These are phyloP conservation scores for Leucophora obtusa DNA, from an alignment of 2,888 invertebrate genomes.

Conservation along the genomic window DNA sequence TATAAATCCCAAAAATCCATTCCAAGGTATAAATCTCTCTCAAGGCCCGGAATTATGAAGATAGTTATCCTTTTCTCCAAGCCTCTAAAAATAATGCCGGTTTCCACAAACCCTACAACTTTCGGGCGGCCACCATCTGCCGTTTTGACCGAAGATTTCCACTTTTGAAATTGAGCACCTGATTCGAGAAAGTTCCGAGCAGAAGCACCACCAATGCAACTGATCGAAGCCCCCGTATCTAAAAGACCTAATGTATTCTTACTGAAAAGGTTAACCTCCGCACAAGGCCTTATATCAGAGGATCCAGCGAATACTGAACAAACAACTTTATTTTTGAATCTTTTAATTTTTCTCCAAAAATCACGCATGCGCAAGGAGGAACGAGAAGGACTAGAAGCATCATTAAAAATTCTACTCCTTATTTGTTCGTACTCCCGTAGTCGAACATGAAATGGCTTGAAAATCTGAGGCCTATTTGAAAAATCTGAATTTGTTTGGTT, in stretches of 20 bases:
- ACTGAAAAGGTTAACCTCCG: constrained; percentile 34
- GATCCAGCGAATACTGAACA: constrained; percentile 18
- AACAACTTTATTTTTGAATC: constrained; percentile 6
- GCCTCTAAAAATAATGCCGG: constrained; percentile 2
- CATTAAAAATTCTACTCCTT: background rate
- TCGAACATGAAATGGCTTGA: constrained; percentile 19
- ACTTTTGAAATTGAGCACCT: constrained; percentile 5
- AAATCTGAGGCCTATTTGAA: background rate
- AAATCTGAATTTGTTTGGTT: background rate
- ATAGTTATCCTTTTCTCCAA: background rate
- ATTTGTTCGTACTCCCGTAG: constrained; percentile 9
- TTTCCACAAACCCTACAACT: constrained; percentile 17
- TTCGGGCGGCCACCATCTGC: constrained; percentile 25
- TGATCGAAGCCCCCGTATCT: constrained; percentile 46
- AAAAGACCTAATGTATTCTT: constrained; percentile 36
- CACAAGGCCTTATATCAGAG: constrained; percentile 49
- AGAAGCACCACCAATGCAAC: constrained; percentile 41
- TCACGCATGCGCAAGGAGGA: constrained; percentile 6
- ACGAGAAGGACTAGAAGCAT: background rate
- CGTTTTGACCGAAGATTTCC: constrained; percentile 19
- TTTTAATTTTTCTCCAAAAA: constrained; percentile 37
- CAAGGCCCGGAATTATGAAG: constrained; percentile 33
- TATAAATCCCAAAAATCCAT: constrained; percentile 38
- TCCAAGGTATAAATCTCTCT: constrained; percentile 14
- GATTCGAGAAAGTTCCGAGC: constrained; percentile 32